Evolutionary conservation across 2,797 vertebrate genomes (phyloP).

Genomic region (Gastrophryne carolinensis): DNA sequence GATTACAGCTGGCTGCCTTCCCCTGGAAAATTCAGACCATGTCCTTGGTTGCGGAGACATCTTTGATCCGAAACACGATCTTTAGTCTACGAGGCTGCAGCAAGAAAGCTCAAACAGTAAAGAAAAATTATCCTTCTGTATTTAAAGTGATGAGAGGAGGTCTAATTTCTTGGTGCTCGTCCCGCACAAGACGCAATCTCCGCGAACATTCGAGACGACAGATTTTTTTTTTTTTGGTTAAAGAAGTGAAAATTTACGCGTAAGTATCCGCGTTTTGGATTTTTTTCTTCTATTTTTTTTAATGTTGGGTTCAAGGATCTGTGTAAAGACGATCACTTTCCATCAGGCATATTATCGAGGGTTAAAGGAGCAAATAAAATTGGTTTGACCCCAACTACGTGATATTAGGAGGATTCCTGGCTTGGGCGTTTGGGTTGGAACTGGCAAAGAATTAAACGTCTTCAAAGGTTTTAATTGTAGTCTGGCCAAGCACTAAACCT

Average conservation of each 20-base stretch:
- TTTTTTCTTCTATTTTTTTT: neutral
- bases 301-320: neutral
- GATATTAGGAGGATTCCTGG: conserved; percentile 5
- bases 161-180: neutral
- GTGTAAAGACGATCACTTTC: neutral
- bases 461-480: conserved; percentile 32
- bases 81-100: conserved; percentile 53
- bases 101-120: conserved; percentile 43
- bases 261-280: neutral
- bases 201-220: neutral
- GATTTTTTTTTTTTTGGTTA: neutral
- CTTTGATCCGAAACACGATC: conserved; percentile 61
- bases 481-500: conserved; percentile 5
- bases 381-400: conserved; percentile 4
- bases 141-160: neutral
- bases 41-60: conserved; percentile 43
- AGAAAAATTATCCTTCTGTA: neutral
- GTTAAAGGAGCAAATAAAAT: neutral
- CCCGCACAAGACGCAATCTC: neutral
- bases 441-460: neutral
- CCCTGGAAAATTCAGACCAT: conserved; percentile 59
- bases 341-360: neutral
- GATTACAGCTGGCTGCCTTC: conserved; percentile 53
- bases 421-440: conserved; percentile 14
- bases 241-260: neutral